Percentiles rank a stretch among this genome's conserved stretches.
Evolutionary conservation across 2,888 invertebrate genomes (phyloP).

Genomic region (Tholera decimalis): DNA sequence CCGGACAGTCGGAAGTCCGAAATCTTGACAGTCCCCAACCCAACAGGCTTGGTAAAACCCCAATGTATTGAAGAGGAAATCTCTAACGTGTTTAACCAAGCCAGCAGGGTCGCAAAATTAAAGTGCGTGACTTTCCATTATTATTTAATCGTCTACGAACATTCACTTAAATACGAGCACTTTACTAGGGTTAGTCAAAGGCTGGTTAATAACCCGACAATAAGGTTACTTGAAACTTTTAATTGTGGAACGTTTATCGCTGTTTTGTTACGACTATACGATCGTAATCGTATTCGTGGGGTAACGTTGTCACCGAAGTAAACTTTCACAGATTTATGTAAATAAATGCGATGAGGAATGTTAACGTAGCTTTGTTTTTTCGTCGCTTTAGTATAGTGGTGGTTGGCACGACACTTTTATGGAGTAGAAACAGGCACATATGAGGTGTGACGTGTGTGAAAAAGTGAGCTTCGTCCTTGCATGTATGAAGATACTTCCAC

Average conservation of each 20-base stretch:
- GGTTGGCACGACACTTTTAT: slow-evolving; percentile 38
- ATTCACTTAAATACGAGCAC: slow-evolving; percentile 71
- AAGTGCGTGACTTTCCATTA: slow-evolving; percentile 62
- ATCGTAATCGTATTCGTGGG: slow-evolving; percentile 59
- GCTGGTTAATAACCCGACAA: slow-evolving; percentile 83
- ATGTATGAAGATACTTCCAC: background rate
- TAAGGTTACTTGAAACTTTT: slow-evolving; percentile 82
- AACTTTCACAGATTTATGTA: slow-evolving; percentile 46
- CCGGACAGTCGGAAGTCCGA: slow-evolving; percentile 17
- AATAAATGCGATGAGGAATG: slow-evolving; percentile 44
- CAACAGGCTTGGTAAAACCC: slow-evolving; percentile 9
- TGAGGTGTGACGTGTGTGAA: slow-evolving; percentile 1
- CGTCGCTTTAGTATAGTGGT: slow-evolving; percentile 10
- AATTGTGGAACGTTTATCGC: slow-evolving; percentile 79
- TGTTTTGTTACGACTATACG: slow-evolving; percentile 68
- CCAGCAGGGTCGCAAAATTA: slow-evolving; percentile 69
- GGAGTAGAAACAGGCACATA: slow-evolving; percentile 12
- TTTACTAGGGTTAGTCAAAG: slow-evolving; percentile 65
- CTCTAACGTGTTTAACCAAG: slow-evolving; percentile 18
- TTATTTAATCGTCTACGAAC: slow-evolving; percentile 79
- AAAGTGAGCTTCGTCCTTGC: slow-evolving; percentile 11
- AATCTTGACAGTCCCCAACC: slow-evolving; percentile 24
- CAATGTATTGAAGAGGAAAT: slow-evolving; percentile 27
- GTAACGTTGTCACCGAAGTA: slow-evolving; percentile 34
- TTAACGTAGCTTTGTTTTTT: slow-evolving; percentile 22